phyloP scores from a whole-genome alignment of 1,140 invertebrate genomes.

The Drosophila bocki region DNA sequence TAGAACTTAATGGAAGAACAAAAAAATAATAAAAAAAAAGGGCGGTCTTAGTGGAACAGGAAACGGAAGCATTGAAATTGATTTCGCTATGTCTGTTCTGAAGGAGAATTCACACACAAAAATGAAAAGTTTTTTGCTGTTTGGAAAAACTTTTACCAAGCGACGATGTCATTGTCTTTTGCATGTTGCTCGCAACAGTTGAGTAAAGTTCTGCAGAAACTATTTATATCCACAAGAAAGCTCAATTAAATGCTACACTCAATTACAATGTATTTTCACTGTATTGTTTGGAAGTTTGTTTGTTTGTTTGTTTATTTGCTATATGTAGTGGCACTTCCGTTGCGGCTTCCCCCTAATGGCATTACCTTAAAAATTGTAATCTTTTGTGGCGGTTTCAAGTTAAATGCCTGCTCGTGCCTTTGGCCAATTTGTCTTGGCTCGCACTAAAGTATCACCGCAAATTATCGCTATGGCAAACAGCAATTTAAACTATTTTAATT shows the following conservation, averaged over 20 bases:
- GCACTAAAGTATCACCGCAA: constrained; percentile 40
- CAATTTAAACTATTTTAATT: constrained; percentile 77
- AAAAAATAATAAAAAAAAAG: constrained; percentile 15
- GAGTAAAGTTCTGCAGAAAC: constrained; percentile 62
- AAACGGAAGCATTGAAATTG: constrained; percentile 75
- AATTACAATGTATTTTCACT: constrained; percentile 57
- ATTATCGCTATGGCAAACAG: constrained; percentile 51
- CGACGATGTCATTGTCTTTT: constrained; percentile 56
- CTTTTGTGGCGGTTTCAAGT: constrained; percentile 54
- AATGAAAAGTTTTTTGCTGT: constrained; percentile 60
- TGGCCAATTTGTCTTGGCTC: constrained; percentile 64
- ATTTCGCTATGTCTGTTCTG: constrained; percentile 74
- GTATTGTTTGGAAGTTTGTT: constrained; percentile 10
- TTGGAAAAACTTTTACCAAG: constrained; percentile 47
- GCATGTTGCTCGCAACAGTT: constrained; percentile 74
- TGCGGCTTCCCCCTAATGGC: constrained; percentile 47
- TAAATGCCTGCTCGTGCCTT: constrained; percentile 66
- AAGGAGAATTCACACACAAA: constrained; percentile 67
- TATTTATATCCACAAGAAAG: constrained; percentile 49
- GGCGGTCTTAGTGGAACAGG: constrained; percentile 27
- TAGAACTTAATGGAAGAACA: constrained; percentile 13
- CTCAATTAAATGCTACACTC: constrained; percentile 76
- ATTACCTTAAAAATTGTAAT: constrained; percentile 72
- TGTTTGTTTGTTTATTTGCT: constrained; percentile 22
- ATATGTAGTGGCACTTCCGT: constrained; percentile 59